phyloP scores from a whole-genome alignment of 2,113 vertebrate species.

The Recurvirostra avosetta region DNA sequence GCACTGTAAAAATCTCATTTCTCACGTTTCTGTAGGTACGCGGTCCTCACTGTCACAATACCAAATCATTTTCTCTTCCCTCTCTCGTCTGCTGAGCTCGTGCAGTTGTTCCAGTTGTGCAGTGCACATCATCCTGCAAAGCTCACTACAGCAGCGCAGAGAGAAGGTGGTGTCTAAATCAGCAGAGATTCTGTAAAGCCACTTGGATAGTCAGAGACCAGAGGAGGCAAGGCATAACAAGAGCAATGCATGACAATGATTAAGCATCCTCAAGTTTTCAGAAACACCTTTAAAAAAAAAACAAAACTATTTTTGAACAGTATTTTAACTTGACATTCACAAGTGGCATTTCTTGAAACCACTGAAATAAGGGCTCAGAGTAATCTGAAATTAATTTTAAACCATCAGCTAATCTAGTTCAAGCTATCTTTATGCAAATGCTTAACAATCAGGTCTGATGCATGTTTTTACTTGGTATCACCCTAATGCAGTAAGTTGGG shows the following conservation, averaged over 20 bases:
- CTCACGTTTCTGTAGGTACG: background rate
- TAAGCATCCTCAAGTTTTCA: background rate
- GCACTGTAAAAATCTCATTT: background rate
- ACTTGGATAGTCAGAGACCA: background rate
- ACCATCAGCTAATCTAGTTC: constrained; percentile 24
- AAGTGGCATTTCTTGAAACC: background rate
- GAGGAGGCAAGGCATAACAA: background rate
- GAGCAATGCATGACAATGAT: background rate
- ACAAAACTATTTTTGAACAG: background rate
- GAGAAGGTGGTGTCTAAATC: background rate
- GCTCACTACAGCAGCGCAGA: background rate
- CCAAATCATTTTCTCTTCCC: constrained; percentile 2
- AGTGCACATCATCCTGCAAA: background rate
- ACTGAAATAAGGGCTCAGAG: background rate
- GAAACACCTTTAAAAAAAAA: background rate
- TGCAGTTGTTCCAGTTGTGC: background rate
- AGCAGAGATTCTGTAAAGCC: constrained; percentile 34
- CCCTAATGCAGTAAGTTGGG: background rate
- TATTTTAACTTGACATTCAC: background rate
- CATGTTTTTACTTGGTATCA: background rate
- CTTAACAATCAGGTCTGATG: constrained; percentile 13
- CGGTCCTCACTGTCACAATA: background rate
- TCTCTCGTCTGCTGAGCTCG: background rate
- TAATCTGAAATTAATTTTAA: background rate
- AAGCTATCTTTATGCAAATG: constrained; percentile 13